phyloP scores from a whole-genome alignment of 2,888 invertebrate species.

The Catocala nupta region DNA sequence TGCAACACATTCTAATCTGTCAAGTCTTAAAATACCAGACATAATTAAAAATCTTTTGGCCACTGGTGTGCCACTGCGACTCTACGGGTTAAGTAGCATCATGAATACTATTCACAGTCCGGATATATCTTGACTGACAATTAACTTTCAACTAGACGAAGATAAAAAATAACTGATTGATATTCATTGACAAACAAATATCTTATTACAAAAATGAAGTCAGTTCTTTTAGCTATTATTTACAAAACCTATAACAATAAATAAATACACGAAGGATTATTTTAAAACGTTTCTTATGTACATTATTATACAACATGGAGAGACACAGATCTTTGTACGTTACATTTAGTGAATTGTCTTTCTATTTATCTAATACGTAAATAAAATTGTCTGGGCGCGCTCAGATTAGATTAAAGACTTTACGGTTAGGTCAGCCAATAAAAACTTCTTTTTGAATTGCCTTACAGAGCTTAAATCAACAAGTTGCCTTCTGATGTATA shows the following conservation, averaged over 20 bases:
- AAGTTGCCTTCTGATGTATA: slow-evolving; percentile 6
- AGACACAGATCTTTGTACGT: slow-evolving; percentile 83
- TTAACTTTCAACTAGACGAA: neutral
- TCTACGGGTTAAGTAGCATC: too few relatives aligned
- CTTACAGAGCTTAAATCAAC: slow-evolving; percentile 20
- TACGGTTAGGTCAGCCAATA: slow-evolving; percentile 13
- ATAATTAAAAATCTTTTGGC: too few relatives aligned
- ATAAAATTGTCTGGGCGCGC: slow-evolving; percentile 47
- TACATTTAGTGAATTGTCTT: slow-evolving; percentile 62
- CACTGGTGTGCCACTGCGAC: too few relatives aligned
- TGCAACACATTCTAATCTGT: too few relatives aligned
- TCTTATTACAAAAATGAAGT: slow-evolving; percentile 50
- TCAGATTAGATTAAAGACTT: slow-evolving; percentile 44
- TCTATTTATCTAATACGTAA: slow-evolving; percentile 50
- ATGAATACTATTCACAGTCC: neutral
- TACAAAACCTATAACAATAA: slow-evolving; percentile 73
- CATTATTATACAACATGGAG: slow-evolving; percentile 78
- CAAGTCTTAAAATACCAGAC: too few relatives aligned
- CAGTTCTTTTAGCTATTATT: slow-evolving; percentile 72
- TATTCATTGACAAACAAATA: slow-evolving; percentile 15
- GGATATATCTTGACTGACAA: neutral
- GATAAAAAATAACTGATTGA: neutral
- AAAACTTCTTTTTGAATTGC: slow-evolving; percentile 12
- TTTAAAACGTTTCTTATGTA: slow-evolving; percentile 76
- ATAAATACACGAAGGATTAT: slow-evolving; percentile 72